A percentile compares a stretch with the other conserved stretches of the same genome.
Conservation (phyloP, 2,797 vertebrate genomes). For the Chlorospingus flavigularis region DNA sequence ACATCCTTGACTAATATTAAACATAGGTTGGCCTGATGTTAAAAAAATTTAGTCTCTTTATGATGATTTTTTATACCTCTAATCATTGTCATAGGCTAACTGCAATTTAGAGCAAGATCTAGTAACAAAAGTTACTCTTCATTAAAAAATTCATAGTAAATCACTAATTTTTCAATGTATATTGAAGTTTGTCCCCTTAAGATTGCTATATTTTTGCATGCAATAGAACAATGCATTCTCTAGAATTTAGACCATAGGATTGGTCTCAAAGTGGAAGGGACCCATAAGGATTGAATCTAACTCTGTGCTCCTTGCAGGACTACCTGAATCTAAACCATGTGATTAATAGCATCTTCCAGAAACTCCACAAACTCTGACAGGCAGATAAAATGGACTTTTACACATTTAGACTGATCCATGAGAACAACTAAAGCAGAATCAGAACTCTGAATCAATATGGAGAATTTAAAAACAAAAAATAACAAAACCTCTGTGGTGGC, state of each 20-base stretch:
- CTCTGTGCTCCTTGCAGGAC: not conserved
- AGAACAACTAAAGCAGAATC: not conserved
- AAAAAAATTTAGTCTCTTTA: constrained; percentile 29
- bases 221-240: not conserved
- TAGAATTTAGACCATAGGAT: not conserved
- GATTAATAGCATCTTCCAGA: not conserved
- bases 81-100: not conserved
- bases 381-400: not conserved
- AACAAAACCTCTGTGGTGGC: not conserved
- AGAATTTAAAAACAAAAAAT: not conserved
- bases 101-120: not conserved
- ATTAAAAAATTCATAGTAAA: not conserved
- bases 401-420: not conserved
- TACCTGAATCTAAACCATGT: not conserved
- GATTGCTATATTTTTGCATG: not conserved
- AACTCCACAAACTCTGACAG: not conserved
- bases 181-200: not conserved
- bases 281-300: not conserved
- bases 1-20: constrained; percentile 14
- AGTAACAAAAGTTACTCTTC: not conserved
- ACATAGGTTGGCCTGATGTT: not conserved
- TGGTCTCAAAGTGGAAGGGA: not conserved
- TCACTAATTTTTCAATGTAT: not conserved
- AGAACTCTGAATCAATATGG: not conserved
- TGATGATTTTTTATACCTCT: not conserved